Evolutionary conservation across 2,113 vertebrate species (phyloP), one percentile per base, ranked within the genome.

Genomic region (Anoura caudifer): DNA sequence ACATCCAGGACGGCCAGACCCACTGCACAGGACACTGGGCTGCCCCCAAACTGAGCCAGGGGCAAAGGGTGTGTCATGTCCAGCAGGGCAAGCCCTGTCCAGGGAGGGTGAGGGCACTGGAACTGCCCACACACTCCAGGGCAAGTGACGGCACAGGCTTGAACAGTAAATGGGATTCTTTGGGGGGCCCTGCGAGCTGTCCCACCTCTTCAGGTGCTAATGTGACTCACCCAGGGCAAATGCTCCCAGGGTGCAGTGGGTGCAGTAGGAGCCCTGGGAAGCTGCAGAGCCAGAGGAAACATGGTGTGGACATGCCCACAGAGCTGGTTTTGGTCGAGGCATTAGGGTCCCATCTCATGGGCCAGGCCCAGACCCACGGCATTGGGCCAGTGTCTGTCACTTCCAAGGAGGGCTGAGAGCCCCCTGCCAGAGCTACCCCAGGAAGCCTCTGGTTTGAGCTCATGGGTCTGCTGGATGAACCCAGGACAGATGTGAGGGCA

Each of bases 11-110:
- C 99, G 5, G 99, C 99, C 87, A 99, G 95, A 47, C 99, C 99
- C 84, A 99, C 98, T 0, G 99, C 99, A 94, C 99, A 99, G 4
- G 99, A 99, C 90, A 99, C 99, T 0, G 99, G 99, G 96, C 99
- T 99, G 63, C 99, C 99, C 79, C 99, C 99, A 97, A 99, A 99
- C 99, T 99, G 97, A 97, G 63, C 59, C 94, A 95, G 73, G 80
- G 70, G 96, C 73, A 91, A 79, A 47, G 75, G 38, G n/a, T 20
- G 54, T 24, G 33, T 97, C 41, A 98, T 14, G 7, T 33, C 19
- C 36, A 22, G 67, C 8, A 73, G 43, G 76, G 33, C 3, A 5
- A 43, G 59, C 76, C 14, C 22, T 47, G 33, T 5, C 8, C 36
- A 61, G 47, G 56, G 45, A 80, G 22, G 14, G 1, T 45, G 36